Evolutionary conservation across 2,113 vertebrate genomes (phyloP).

Genomic region (Anolis sagrei): DNA sequence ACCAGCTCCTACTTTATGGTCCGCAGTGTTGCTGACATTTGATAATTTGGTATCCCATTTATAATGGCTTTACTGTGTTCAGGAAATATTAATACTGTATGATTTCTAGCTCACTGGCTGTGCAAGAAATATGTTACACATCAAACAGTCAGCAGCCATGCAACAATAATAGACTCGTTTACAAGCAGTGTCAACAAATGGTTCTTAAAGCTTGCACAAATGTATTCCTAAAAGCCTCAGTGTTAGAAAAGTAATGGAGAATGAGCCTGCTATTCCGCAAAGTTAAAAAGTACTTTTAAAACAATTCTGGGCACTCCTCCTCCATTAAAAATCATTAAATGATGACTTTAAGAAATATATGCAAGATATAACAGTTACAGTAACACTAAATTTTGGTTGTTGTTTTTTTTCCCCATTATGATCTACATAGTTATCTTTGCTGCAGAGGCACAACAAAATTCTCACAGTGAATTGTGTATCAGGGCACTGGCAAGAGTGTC

Average conservation of each 20-base stretch:
- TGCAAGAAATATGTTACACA: constrained; percentile 33
- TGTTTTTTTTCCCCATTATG: too few relatives aligned
- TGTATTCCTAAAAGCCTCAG: constrained; percentile 47
- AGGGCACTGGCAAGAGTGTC: too few relatives aligned
- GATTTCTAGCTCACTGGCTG: constrained; percentile 34
- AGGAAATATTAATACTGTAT: constrained; percentile 49
- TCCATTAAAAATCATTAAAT: constrained; percentile 17
- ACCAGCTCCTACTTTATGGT: background rate
- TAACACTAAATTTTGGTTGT: too few relatives aligned
- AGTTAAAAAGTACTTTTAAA: constrained; percentile 33
- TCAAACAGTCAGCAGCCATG: constrained; percentile 40
- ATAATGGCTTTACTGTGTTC: constrained; percentile 13
- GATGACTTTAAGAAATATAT: constrained; percentile 59
- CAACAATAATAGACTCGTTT: constrained; percentile 50
- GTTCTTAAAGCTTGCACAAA: constrained; percentile 47
- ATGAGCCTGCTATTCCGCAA: constrained; percentile 36
- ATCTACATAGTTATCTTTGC: too few relatives aligned
- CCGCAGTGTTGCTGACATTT: background rate
- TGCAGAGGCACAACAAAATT: too few relatives aligned
- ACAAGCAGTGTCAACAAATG: constrained; percentile 44
- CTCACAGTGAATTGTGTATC: too few relatives aligned
- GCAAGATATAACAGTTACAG: constrained; percentile 38
- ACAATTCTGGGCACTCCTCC: too few relatives aligned
- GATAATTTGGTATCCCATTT: constrained; percentile 21
- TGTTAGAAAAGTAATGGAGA: constrained; percentile 16